Conservation (phyloP, 2,888 invertebrate genomes). For the Dendrolimus pini region DNA sequence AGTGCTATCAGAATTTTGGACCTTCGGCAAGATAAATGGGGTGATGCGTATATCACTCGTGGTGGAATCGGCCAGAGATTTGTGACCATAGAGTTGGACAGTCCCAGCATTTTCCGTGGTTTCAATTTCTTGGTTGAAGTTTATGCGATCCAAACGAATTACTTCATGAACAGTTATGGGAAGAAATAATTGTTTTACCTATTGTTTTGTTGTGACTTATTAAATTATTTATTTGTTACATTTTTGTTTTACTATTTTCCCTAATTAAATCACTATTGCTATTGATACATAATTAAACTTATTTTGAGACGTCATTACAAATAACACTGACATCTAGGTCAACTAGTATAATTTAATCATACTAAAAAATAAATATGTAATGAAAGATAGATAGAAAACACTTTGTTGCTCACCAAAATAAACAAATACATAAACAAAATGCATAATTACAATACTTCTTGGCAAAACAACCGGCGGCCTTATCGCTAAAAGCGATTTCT, state of each 20-base stretch:
- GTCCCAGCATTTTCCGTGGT: constrained; percentile 52
- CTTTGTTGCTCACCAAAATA: too few species aligned
- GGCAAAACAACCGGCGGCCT: too few species aligned
- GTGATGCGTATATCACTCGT: constrained; percentile 44
- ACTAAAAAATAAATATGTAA: too few species aligned
- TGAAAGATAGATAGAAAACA: too few species aligned
- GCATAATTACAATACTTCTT: too few species aligned
- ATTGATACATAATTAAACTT: too few species aligned
- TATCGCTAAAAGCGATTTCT: too few species aligned
- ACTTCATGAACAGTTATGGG: neutral
- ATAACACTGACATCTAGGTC: too few species aligned
- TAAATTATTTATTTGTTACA: neutral
- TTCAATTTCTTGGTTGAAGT: constrained; percentile 58
- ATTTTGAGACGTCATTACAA: too few species aligned
- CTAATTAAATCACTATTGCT: too few species aligned
- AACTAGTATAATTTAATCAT: too few species aligned
- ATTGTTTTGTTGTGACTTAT: neutral
- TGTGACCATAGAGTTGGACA: constrained; percentile 50
- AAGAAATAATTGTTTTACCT: neutral
- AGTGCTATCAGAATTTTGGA: constrained; percentile 51
- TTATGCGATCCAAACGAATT: constrained; percentile 20
- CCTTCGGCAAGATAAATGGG: constrained; percentile 48
- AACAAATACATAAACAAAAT: too few species aligned
- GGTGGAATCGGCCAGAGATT: constrained; percentile 51
- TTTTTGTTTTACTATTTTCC: neutral